Conservation (phyloP, 2,888 invertebrate species). For the Tinea trinotella region DNA sequence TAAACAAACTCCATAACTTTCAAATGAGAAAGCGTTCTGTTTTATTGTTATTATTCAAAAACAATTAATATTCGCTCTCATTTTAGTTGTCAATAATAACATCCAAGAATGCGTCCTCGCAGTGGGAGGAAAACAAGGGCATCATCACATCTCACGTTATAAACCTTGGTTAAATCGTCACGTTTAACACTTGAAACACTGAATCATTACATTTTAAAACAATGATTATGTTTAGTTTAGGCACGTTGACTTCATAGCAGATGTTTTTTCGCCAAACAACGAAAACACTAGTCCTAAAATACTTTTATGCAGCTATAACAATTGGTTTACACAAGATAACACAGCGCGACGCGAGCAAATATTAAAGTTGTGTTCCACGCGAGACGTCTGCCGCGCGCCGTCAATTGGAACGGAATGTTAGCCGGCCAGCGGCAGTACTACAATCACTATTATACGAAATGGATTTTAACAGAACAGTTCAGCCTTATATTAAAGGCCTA, state of each 20-base stretch:
- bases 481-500: neutral
- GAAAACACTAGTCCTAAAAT: neutral
- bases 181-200: slow-evolving; percentile 6
- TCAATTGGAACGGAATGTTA: slow-evolving; percentile 1
- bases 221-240: no score
- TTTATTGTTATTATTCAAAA: neutral
- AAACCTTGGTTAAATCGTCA: neutral
- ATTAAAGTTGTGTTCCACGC: neutral
- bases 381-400: neutral
- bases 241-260: neutral
- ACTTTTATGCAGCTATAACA: slow-evolving; percentile 13
- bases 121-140: neutral
- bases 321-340: slow-evolving; percentile 6
- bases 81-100: neutral
- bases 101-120: neutral
- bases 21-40: neutral
- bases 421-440: neutral
- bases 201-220: neutral
- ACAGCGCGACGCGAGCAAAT: slow-evolving; percentile 5
- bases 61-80: slow-evolving; percentile 4
- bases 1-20: slow-evolving; percentile 6
- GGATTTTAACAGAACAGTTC: neutral
- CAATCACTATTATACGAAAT: neutral
- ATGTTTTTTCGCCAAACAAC: neutral
- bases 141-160: slow-evolving; percentile 10